Percentiles rank a stretch among this genome's conserved stretches.
Conservation (phyloP, 30 jellyfish, hydroid and myxozoan species). For the Clytia hemisphaerica region DNA sequence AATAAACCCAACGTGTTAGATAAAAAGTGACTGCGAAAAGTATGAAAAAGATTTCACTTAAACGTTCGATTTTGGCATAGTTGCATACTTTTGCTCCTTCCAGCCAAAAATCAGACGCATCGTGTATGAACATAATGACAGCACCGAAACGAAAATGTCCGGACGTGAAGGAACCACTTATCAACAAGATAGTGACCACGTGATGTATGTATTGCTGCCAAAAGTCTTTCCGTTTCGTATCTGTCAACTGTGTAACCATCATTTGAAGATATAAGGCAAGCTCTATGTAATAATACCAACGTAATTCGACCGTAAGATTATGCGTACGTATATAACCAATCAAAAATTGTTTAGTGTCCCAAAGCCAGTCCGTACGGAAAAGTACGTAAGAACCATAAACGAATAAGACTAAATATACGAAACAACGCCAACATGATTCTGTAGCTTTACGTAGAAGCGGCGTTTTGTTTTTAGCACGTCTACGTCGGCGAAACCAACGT, state of each 20-base stretch:
- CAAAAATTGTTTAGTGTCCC: constrained; percentile 36
- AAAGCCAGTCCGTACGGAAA: constrained; percentile 71
- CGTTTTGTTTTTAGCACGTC: constrained; percentile 42
- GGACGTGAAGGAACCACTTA: constrained; percentile 54
- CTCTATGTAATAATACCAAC: constrained; percentile 66
- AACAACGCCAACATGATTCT: constrained; percentile 87
- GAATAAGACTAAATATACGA: constrained; percentile 44
- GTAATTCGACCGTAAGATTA: constrained; percentile 45
- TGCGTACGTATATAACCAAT: constrained; percentile 61
- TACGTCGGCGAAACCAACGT: constrained; percentile 82
- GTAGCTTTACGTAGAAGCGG: constrained; percentile 76
- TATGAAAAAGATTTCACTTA: constrained; percentile 76
- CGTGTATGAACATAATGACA: constrained; percentile 75
- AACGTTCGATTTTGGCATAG: constrained; percentile 75
- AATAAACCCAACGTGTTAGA: constrained; percentile 59
- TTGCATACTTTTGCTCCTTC: constrained; percentile 97
- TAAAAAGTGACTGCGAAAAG: constrained; percentile 72
- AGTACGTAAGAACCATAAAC: constrained; percentile 23
- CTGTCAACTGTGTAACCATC: constrained; percentile 58
- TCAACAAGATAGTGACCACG: constrained; percentile 59
- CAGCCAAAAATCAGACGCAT: constrained; percentile 89
- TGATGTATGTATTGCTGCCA: constrained; percentile 94
- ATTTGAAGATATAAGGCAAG: constrained; percentile 69
- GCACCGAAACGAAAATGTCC: constrained; percentile 90
- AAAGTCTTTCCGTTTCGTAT: constrained; percentile 88